Evolutionary conservation across 2,797 vertebrate genomes (phyloP).

Genomic region (Darevskia mixta): DNA sequence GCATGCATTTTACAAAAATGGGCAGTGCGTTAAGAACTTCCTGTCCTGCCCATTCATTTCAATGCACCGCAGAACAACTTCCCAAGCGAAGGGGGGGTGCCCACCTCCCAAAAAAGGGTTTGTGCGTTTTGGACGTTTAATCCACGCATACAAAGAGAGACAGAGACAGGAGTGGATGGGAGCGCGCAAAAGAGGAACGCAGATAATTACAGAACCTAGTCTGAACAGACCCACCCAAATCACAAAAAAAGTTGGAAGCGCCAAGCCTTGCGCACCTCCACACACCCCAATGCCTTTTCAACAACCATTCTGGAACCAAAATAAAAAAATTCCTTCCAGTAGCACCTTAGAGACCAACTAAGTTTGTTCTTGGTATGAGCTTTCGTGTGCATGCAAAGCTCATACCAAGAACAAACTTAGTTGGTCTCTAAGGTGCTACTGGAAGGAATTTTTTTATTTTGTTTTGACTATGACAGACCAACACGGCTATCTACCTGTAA

Average conservation of each 20-base stretch:
- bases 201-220: background rate
- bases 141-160: background rate
- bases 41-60: background rate
- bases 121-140: background rate
- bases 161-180: background rate
- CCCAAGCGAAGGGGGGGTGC: too few species aligned
- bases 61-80: too few species aligned
- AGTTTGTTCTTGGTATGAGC: too few species aligned
- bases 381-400: too few species aligned
- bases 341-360: too few species aligned
- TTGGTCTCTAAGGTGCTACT: too few species aligned
- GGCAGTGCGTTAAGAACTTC: background rate
- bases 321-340: too few species aligned
- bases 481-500: too few species aligned
- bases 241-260: background rate
- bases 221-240: background rate
- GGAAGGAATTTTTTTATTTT: too few species aligned
- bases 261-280: background rate
- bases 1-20: background rate
- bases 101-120: background rate
- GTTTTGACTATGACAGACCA: too few species aligned
- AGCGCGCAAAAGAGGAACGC: background rate
- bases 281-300: too few species aligned
- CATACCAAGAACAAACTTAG: too few species aligned
- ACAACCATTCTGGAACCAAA: background rate